Evolutionary conservation across 2,888 invertebrate genomes (phyloP).

Genomic region (Disparrhopalites patrizii): DNA sequence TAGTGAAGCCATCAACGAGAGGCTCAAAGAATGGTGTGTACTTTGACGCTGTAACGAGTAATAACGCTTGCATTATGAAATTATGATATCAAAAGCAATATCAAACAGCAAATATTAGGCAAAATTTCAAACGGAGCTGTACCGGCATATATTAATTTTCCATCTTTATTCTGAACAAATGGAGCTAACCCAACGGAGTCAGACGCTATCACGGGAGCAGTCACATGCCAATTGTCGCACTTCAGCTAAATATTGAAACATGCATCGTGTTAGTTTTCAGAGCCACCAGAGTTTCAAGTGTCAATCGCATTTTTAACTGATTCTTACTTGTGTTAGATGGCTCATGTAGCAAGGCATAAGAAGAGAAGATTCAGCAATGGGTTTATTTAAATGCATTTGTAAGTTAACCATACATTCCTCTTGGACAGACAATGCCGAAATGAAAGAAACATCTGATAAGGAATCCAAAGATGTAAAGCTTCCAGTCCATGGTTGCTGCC

Average conservation of each 20-base stretch:
- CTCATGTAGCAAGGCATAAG: constrained; percentile 91
- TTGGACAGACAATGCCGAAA: constrained; percentile 86
- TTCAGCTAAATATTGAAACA: constrained; percentile 33
- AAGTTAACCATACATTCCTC: constrained; percentile 89
- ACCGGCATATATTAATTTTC: constrained; percentile 47
- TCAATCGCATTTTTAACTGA: background rate
- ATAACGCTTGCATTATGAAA: constrained; percentile 25
- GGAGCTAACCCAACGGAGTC: constrained; percentile 46
- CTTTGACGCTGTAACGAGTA: constrained; percentile 56
- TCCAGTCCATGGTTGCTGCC: constrained; percentile 31
- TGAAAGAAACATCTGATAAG: constrained; percentile 53
- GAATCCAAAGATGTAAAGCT: constrained; percentile 48
- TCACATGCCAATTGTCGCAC: constrained; percentile 48
- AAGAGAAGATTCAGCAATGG: constrained; percentile 88
- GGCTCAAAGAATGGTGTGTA: constrained; percentile 69
- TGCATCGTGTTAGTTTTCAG: background rate
- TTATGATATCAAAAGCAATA: background rate
- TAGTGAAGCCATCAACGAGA: constrained; percentile 64
- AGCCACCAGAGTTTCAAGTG: constrained; percentile 47
- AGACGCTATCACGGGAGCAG: constrained; percentile 41
- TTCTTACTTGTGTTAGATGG: constrained; percentile 72
- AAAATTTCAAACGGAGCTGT: background rate
- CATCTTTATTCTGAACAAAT: constrained; percentile 45
- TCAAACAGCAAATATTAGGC: background rate
- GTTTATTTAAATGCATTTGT: constrained; percentile 87